Base-by-base conservation (phyloP, 2,797 vertebrate genomes). In the Mormyrops boulengeri region DNA sequence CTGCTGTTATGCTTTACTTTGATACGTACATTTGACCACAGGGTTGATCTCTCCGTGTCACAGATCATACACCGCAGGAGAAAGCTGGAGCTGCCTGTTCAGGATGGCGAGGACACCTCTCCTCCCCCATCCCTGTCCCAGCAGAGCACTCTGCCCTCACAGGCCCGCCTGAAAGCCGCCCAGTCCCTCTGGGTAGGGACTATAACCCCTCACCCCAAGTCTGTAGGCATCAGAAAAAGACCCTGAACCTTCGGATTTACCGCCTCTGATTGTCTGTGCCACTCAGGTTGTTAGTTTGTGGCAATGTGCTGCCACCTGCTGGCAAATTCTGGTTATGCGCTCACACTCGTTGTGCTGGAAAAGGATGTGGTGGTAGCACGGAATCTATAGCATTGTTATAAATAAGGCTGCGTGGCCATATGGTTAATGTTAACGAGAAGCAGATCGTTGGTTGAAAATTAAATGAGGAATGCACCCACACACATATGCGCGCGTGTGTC, bases 51-150 rank as follows among this genome's bases (percentile, higher is more conserved):
- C 19, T 49, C 30, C 47, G 49, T 87, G 5, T 73, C 89, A 22
- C 92, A 98, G 98, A 98, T 99, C 90, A 97, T 98, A 91, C 97
- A 96, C 91, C 97, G 97, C 92, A 62, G 87, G 87, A 97, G 97
- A 94, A 97, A 97, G 62, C 95, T 91, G 26, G 96, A 95, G 92
- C 97, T 97, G 97, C 92, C 96, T 0, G 95, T 91, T 1, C 91
- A 69, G 89, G 92, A 92, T 91, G 90, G 93, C 0, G 62, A 91
- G 34, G 50, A 6, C 2, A 1, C 34, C 34, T 88, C 94, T 41
- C 94, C 93, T 0, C 94, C 92, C 0, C 88, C 94, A 30, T 92
- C 95, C 91, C 0, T 95, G 94, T 2, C 92, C 91, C 1, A 93
- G 93, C 95, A 91, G 92, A 96, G 93, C 91, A 95, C 94, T 94